phyloP scores from a whole-genome alignment of 2,888 invertebrate species.

The Drosophila mercatorum region DNA sequence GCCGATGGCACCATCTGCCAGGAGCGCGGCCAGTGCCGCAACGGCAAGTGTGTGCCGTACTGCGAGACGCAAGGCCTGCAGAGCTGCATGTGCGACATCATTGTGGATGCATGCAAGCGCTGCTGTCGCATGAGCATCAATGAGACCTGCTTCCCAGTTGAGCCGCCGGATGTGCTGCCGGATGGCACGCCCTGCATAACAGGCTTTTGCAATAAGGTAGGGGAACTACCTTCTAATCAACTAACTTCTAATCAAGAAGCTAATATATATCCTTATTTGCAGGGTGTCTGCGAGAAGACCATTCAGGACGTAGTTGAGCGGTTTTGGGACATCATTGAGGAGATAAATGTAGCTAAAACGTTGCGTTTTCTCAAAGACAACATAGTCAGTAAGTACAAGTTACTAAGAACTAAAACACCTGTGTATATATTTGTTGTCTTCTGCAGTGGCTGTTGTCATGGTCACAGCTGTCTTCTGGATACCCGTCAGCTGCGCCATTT shows the following conservation, averaged over 20 bases:
- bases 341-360: constrained; percentile 97
- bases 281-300: constrained; percentile 97
- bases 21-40: constrained; percentile 95
- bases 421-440: too few relatives aligned
- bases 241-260: too few relatives aligned
- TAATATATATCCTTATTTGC: constrained; percentile 43
- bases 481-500: constrained; percentile 94
- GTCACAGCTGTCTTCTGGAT: constrained; percentile 97
- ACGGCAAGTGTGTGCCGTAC: constrained; percentile 95
- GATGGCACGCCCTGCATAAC: constrained; percentile 98
- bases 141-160: constrained; percentile 95
- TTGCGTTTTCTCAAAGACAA: constrained; percentile 95
- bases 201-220: constrained; percentile 97
- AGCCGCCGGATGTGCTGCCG: constrained; percentile 93
- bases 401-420: too few relatives aligned
- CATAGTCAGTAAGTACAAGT: constrained; percentile 90
- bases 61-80: constrained; percentile 97
- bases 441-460: constrained; percentile 89
- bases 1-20: constrained; percentile 91
- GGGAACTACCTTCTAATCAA: too few relatives aligned
- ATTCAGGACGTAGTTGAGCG: constrained; percentile 97
- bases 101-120: constrained; percentile 95
- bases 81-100: constrained; percentile 98
- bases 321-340: constrained; percentile 99
- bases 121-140: constrained; percentile 97